Base-by-base conservation (phyloP, 2,113 vertebrate genomes). In the Diadophis punctatus region DNA sequence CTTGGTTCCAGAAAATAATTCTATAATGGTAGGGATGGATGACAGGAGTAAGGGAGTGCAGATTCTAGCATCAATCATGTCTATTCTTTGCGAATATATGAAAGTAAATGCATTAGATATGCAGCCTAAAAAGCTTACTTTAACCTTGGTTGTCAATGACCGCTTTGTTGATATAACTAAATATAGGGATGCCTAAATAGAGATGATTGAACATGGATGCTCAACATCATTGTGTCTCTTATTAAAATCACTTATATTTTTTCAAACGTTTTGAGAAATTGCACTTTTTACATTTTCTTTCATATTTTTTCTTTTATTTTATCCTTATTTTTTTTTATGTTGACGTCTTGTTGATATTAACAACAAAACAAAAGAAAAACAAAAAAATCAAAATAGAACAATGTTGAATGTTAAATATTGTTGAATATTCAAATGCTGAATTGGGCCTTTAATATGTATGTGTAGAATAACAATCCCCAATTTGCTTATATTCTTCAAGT, bases 1-100 rank as follows among this genome's bases (percentile, higher is more conserved):
- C 95, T 94, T 90, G 96, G 94, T 96, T 95, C 95, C 87, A 97
- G 93, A 96, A 97, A 97, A 97, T 95, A 94, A 96, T 95, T 95
- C 93, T 48, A 94, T 93, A 94, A 96, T 96, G 94, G 95, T 60
- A 91, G 43, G 43, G 55, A 39, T 87, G 18, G 20, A 4, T 63
- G 4, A 88, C 91, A 94, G 22, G 92, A 18, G 2, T 87, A 48
- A 16, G 46, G 46, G 16, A 80, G 60, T n/a, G 5, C 14, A 48
- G 9, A 34, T 34, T 74, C 93, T 91, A 80, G 95, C 93, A 96
- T 91, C 91, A 90, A 96, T 55, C 92, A 92, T 20, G 94, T 89
- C 18, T 88, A 34, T 34, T 34, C 51, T 39, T n/a, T 52, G 7
- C 3, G 14, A 88, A 88, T 52, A 88, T 88, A 88, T 88, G 49